A percentile compares a stretch with the other conserved stretches of the same genome.
These are phyloP conservation scores for Mustela nigripes DNA, from an alignment of 2,113 vertebrate genomes.

Conservation along the genomic window DNA sequence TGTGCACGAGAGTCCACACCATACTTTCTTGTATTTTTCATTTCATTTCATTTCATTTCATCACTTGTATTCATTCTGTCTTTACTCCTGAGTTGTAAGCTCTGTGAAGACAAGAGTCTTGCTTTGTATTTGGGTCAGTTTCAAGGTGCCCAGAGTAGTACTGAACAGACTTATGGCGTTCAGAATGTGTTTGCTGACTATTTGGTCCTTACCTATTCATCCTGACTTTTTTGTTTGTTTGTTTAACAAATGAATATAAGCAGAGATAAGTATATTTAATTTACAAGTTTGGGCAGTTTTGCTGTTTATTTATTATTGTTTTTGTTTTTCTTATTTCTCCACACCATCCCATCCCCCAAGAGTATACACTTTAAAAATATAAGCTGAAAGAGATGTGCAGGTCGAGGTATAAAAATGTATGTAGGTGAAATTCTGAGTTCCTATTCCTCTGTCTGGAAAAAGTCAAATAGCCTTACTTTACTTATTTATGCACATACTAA, in stretches of 20 bases:
- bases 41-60: background rate
- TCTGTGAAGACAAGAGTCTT: background rate
- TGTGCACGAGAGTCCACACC: background rate
- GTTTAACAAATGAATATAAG: background rate
- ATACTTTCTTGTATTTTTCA: background rate
- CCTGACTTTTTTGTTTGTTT: background rate
- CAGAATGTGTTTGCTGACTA: background rate
- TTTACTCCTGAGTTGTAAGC: background rate
- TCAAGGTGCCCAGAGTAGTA: background rate
- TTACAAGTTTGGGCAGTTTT: background rate
- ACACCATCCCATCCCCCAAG: background rate
- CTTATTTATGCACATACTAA: conserved; percentile 53
- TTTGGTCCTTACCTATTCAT: background rate
- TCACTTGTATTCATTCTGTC: background rate
- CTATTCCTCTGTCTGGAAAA: background rate
- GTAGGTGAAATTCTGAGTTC: background rate
- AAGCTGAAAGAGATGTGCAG: background rate
- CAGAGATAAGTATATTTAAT: background rate
- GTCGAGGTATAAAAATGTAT: background rate
- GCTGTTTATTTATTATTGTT: background rate
- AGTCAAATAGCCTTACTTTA: conserved; percentile 22
- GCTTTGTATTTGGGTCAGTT: background rate
- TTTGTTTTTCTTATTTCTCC: background rate
- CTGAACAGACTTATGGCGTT: background rate
- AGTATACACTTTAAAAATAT: conserved; percentile 6